Evolutionary conservation across 2,888 invertebrate species (phyloP).

Genomic region (Polyommatus iphigenia): DNA sequence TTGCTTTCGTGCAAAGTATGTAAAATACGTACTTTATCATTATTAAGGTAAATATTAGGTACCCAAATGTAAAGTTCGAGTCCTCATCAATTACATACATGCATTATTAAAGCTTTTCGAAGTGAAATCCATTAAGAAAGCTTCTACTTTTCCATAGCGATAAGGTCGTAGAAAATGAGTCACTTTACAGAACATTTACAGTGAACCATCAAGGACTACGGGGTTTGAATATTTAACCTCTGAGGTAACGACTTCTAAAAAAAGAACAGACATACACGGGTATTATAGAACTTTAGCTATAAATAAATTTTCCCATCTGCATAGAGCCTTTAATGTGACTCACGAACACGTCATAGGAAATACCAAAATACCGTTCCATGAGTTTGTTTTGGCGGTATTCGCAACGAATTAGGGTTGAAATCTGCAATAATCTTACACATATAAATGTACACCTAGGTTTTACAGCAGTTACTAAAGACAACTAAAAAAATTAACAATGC

Average conservation of each 20-base stretch:
- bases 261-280: not conserved
- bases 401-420: not conserved
- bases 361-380: not conserved
- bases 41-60: no score
- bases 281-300: not conserved
- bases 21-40: no score
- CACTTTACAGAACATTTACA: not conserved
- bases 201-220: slow-evolving; percentile 5
- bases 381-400: not conserved
- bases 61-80: not conserved
- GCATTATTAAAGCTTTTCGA: not conserved
- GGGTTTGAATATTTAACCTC: slow-evolving; percentile 4
- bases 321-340: not conserved
- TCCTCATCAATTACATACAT: not conserved
- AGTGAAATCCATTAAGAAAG: not conserved
- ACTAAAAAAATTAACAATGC: not conserved
- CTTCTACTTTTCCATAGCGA: not conserved
- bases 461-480: not conserved
- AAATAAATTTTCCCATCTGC: not conserved
- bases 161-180: slow-evolving; percentile 3
- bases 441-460: not conserved
- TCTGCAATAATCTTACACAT: not conserved
- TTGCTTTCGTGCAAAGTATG: no score
- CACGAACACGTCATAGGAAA: slow-evolving; percentile 10
- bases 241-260: slow-evolving; percentile 2